Conservation (phyloP, 1,140 invertebrate species). For the Physella acuta region DNA sequence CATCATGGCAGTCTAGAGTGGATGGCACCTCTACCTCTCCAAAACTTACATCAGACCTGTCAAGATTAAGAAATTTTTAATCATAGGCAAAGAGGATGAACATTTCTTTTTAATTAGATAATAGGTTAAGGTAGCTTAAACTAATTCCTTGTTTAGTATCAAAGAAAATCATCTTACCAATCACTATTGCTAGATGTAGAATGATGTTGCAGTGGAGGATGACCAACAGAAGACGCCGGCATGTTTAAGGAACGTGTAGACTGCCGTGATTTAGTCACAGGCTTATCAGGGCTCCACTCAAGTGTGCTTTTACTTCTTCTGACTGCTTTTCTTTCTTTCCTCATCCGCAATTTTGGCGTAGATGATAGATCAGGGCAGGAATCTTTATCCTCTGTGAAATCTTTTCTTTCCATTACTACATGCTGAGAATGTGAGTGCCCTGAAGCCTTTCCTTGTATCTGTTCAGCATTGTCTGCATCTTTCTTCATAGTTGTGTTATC, state of each 20-base stretch:
- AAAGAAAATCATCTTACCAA: constrained; percentile 21
- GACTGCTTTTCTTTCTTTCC: constrained; percentile 39
- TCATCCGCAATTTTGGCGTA: constrained; percentile 25
- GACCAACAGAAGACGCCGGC: neutral
- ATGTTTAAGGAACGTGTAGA: constrained; percentile 23
- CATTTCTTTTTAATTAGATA: too few relatives aligned
- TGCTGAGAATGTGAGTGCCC: neutral
- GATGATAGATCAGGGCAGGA: too few relatives aligned
- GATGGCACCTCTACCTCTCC: constrained; percentile 23
- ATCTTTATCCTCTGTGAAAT: too few relatives aligned
- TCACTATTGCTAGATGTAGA: constrained; percentile 25
- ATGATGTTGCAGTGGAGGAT: neutral
- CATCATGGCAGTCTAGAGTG: constrained; percentile 2
- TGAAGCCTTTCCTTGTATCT: neutral
- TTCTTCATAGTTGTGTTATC: neutral
- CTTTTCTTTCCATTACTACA: neutral
- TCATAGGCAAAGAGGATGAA: too few relatives aligned
- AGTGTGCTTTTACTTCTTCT: constrained; percentile 52
- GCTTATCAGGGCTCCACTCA: constrained; percentile 30
- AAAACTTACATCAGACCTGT: constrained; percentile 26
- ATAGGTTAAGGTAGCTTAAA: too few relatives aligned
- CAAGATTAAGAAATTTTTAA: neutral
- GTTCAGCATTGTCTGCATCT: neutral
- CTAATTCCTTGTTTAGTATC: too few relatives aligned
- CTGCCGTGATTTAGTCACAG: constrained; percentile 2